These are phyloP conservation scores for Polia nebulosa DNA, from an alignment of 2,888 invertebrate genomes.

Conservation along the genomic window DNA sequence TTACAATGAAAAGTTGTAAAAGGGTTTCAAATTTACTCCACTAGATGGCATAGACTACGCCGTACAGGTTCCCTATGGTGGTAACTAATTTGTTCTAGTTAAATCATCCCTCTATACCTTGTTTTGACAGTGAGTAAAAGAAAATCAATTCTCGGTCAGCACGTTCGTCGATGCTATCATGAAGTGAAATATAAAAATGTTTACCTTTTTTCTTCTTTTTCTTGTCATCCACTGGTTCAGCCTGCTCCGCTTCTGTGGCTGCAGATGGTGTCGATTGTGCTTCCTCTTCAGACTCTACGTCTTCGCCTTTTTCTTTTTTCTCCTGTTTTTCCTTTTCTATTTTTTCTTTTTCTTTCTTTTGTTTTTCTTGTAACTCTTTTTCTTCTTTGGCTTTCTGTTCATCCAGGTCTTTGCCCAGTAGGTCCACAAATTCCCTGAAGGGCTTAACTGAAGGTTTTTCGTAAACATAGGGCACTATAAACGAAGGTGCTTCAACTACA, in stretches of 20 bases:
- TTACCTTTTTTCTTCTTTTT: constrained; percentile 79
- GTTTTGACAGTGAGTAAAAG: neutral
- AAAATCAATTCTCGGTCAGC: neutral
- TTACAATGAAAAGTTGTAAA: too few species aligned
- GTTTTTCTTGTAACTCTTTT: constrained; percentile 78
- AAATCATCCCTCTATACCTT: neutral
- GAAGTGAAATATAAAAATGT: neutral
- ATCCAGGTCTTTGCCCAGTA: constrained; percentile 92
- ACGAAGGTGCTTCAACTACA: constrained; percentile 97
- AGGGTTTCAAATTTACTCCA: too few species aligned
- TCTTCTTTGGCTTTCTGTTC: constrained; percentile 91
- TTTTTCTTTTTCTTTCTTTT: constrained; percentile 78
- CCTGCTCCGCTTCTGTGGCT: constrained; percentile 67
- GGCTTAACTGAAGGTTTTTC: constrained; percentile 96
- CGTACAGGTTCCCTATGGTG: too few species aligned
- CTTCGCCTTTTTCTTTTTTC: constrained; percentile 75
- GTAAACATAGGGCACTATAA: constrained; percentile 98
- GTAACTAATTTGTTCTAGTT: neutral
- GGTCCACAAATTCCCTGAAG: constrained; percentile 93
- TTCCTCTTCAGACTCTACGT: constrained; percentile 74
- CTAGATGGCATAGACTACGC: too few species aligned
- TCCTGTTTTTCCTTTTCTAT: constrained; percentile 79
- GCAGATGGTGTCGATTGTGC: constrained; percentile 1
- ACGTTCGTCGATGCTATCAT: neutral
- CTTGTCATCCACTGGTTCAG: constrained; percentile 75